phyloP scores from a whole-genome alignment of 1,140 invertebrate species.

The Zaprionus africanus region DNA sequence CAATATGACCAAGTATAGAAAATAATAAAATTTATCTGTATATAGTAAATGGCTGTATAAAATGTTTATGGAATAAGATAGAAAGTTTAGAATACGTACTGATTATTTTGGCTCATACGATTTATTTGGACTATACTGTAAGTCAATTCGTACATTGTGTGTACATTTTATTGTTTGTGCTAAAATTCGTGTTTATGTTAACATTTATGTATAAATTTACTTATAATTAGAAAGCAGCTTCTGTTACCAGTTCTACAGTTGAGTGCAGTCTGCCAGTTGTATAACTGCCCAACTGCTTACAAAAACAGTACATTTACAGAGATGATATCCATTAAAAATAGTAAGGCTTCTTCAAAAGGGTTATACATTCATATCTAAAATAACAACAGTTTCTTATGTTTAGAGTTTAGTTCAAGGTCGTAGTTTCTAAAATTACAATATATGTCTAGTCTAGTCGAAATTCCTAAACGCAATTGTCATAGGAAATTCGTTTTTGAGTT shows the following conservation, averaged over 20 bases:
- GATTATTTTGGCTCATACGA: neutral
- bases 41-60: neutral
- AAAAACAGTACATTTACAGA: conserved; percentile 37
- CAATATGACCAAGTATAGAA: neutral
- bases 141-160: conserved; percentile 4
- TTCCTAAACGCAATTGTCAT: neutral
- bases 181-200: conserved; percentile 31
- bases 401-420: conserved; percentile 6
- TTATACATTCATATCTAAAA: conserved; percentile 55
- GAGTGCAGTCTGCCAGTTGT: conserved; percentile 53
- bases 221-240: conserved; percentile 28
- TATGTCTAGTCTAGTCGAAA: neutral
- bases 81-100: neutral
- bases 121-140: conserved; percentile 8
- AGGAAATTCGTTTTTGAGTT: conserved; percentile 1
- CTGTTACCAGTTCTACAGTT: conserved; percentile 42
- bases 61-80: too few species aligned
- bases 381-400: conserved; percentile 32
- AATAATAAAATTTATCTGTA: neutral
- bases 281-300: conserved; percentile 35
- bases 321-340: conserved; percentile 61
- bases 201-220: conserved; percentile 22
- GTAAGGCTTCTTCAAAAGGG: conserved; percentile 62
- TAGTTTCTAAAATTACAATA: conserved; percentile 26
- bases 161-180: conserved; percentile 24